Base-by-base conservation (phyloP, 2,888 invertebrate species). In the Peribatodes rhomboidaria region DNA sequence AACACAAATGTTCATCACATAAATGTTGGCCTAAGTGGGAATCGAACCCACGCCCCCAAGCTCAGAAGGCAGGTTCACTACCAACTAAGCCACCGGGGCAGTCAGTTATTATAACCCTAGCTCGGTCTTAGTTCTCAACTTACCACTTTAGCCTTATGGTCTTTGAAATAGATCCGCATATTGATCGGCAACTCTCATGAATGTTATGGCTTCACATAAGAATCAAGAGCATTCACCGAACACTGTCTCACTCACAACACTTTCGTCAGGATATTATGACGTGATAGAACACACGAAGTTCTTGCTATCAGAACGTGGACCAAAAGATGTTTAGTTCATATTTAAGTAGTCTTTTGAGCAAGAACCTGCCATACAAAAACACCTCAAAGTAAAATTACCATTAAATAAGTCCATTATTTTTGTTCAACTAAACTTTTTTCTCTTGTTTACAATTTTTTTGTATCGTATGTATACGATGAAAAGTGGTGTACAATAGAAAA, bases 141-240 rank as follows among this genome's bases (percentile, higher is more conserved):
- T 69, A 93, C 92, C 92, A 85, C 76, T 81, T 87, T 87, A 50
- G 84, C 74, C 70, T 87, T 90, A 74, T 87, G 86, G 68, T 92
- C 92, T 82, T 91, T 92, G 82, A 92, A 92, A 79, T 93, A 92
- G 69, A 93, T 87, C 78, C 91, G 84, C 92, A 93, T 92, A 58
- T 80, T 89, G 80, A 67, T 67, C 59, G 66, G 67, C 74, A 53
- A 70, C 49, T 78, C 87, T 92, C 92, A 81, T 84, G 82, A 85
- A 84, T 77, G 87, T 81, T 92, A 92, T 90, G 91, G 75, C 69
- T 62, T 78, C 72, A 82, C 92, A 92, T 93, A 93, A 86, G 83
- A 82, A 75, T 81, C 84, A 71, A 80, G 92, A 90, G 84, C 62
- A 61, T 67, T 64, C 57, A 61, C 65, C 52, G 44, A 53, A 62